Evolutionary conservation across 2,113 vertebrate species (phyloP), one percentile per base, ranked within the genome.

Genomic region (Sisor rabdophorus): DNA sequence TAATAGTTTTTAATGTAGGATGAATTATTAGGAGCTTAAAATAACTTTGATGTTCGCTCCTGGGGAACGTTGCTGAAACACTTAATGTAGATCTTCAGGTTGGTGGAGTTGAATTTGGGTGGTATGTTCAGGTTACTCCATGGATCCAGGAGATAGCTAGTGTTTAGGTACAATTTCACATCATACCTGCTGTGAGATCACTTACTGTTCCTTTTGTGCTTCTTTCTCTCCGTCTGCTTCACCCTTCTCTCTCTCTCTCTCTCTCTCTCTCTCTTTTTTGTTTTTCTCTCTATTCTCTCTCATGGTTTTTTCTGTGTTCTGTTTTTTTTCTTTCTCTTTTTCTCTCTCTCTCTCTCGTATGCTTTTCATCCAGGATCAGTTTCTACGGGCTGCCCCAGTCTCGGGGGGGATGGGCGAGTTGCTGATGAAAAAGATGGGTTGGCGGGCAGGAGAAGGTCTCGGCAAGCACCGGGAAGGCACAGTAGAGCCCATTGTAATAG

Each of bases 381-480:
- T 99, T 90, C 92, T 99, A 77, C 93, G 93, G 82, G 97, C 97
- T 48, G 94, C 96, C 53, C 97, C 97, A 0, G 95, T 99, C 22
- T 94, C 94, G 1, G 97, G 97, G 75, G 97, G 97, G 54, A 95
- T 98, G 83, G 97, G 97, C 65, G 97, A 97, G 90, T 92, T 98
- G 53, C 91, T 99, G 63, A 98, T 99, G 97, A 94, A 95, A 73
- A 99, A 99, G 88, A 99, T 99, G 97, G 97, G 97, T 81, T 99
- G 97, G 97, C 94, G 88, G 86, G 92, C 94, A 58, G 97, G 97
- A 77, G 96, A 99, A 86, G 97, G 97, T 22, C 91, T 99, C 0
- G 97, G 97, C 15, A 94, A 96, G 88, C 94, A 98, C 90, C 94
- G 95, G 36, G 95, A 98, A 89, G 97, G 97, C 44, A 97, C 95